phyloP scores from a whole-genome alignment of 2,797 vertebrate genomes.

The Miichthys miiuy region DNA sequence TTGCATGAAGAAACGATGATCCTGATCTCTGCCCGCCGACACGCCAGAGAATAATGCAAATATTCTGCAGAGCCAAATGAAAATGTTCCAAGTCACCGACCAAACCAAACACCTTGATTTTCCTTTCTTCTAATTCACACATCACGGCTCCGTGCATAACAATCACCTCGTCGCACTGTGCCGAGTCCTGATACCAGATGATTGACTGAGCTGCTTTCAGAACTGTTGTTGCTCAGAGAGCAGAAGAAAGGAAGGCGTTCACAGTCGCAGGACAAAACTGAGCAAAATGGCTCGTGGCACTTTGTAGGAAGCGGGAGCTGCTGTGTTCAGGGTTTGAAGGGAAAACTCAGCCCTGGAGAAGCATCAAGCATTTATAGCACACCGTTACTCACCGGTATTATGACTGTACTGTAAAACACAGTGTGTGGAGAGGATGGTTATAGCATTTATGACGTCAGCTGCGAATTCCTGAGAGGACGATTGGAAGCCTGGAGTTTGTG shows the following conservation, averaged over 20 bases:
- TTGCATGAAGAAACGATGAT: conserved; percentile 35
- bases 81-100: conserved; percentile 35
- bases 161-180: background rate
- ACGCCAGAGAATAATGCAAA: conserved; percentile 20
- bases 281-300: conserved; percentile 40
- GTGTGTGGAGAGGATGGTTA: background rate
- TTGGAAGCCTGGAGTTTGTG: background rate
- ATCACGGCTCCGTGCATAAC: background rate
- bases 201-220: conserved; percentile 21
- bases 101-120: conserved; percentile 37
- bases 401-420: background rate
- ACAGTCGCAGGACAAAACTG: background rate
- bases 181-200: conserved; percentile 3
- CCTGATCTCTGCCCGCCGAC: conserved; percentile 15
- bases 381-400: conserved; percentile 1
- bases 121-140: background rate
- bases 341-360: conserved; percentile 33
- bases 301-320: conserved; percentile 35
- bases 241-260: conserved; percentile 13
- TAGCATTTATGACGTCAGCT: conserved; percentile 1
- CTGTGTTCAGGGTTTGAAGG: conserved; percentile 44
- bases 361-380: conserved; percentile 26
- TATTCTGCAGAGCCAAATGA: conserved; percentile 26
- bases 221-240: conserved; percentile 16
- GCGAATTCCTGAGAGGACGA: background rate